These are phyloP conservation scores for Epinephelus moara DNA, from an alignment of 2,113 vertebrate species.

Conservation along the genomic window DNA sequence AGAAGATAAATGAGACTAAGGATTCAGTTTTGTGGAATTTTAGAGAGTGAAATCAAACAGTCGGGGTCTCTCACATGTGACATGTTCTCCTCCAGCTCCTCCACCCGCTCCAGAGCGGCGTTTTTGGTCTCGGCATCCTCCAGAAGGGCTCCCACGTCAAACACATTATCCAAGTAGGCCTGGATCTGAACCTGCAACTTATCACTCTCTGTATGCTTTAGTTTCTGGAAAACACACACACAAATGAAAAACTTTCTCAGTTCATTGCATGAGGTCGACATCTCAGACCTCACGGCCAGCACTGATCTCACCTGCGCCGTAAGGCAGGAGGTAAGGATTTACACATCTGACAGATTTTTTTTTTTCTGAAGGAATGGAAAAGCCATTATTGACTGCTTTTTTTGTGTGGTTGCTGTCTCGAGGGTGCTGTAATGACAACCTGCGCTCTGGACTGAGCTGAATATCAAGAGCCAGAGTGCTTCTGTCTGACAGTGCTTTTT, in stretches of 20 bases:
- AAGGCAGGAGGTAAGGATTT: constrained; percentile 6
- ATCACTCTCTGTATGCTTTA: constrained; percentile 96
- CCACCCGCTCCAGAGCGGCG: constrained; percentile 96
- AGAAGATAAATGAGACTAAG: background rate
- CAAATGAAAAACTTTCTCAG: constrained; percentile 16
- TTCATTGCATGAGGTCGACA: background rate
- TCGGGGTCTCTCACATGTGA: constrained; percentile 88
- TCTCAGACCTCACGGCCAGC: background rate
- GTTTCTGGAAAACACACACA: constrained; percentile 86
- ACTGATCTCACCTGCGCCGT: constrained; percentile 15
- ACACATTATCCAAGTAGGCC: constrained; percentile 97
- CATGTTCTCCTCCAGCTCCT: constrained; percentile 96
- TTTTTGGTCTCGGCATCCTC: constrained; percentile 98
- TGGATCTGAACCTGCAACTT: constrained; percentile 98
- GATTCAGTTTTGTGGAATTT: background rate
- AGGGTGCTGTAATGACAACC: constrained; percentile 24
- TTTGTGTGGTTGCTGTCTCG: constrained; percentile 34
- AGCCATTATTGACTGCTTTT: constrained; percentile 36
- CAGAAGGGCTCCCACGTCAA: constrained; percentile 94
- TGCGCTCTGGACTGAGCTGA: constrained; percentile 12
- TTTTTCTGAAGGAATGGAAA: constrained; percentile 41
- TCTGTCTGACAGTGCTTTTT: constrained; percentile 7
- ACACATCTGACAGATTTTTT: constrained; percentile 13
- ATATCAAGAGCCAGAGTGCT: constrained; percentile 5
- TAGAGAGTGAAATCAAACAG: background rate